Conservation (phyloP, 2,113 vertebrate species). For the Collichthys lucidus region DNA sequence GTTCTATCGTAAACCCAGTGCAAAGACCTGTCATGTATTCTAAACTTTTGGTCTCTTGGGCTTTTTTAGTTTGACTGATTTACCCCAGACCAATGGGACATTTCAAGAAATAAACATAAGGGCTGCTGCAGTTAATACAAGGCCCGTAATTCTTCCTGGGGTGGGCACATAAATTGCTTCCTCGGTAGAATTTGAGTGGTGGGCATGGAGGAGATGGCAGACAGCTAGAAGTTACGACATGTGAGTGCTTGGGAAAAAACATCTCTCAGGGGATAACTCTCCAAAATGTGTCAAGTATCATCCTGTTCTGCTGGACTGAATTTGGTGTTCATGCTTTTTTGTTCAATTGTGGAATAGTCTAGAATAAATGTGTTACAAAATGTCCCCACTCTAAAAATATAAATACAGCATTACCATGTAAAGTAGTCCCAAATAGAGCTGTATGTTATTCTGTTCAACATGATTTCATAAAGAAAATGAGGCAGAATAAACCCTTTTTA, state of each 20-base stretch:
- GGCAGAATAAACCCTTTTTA: conserved; percentile 53
- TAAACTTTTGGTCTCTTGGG: neutral
- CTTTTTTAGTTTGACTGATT: neutral
- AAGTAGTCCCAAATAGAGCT: conserved; percentile 39
- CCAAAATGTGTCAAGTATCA: neutral
- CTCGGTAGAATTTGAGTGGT: neutral
- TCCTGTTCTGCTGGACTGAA: conserved; percentile 1
- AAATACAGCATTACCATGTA: conserved; percentile 10
- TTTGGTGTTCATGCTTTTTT: neutral
- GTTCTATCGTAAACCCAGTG: no score
- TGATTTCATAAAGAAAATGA: conserved; percentile 39
- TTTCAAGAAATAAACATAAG: neutral
- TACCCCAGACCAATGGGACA: neutral
- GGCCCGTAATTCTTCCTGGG: neutral
- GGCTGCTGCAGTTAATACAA: neutral
- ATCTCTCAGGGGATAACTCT: neutral
- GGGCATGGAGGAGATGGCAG: neutral
- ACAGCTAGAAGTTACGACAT: neutral
- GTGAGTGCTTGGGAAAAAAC: neutral
- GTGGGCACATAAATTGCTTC: neutral
- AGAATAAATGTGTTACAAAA: conserved; percentile 13
- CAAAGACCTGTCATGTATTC: neutral
- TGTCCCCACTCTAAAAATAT: conserved; percentile 3
- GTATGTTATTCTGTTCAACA: conserved; percentile 24
- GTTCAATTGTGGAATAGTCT: neutral